Evolutionary conservation across 2,113 vertebrate genomes (phyloP).

Genomic region (Pterocles orientalis): DNA sequence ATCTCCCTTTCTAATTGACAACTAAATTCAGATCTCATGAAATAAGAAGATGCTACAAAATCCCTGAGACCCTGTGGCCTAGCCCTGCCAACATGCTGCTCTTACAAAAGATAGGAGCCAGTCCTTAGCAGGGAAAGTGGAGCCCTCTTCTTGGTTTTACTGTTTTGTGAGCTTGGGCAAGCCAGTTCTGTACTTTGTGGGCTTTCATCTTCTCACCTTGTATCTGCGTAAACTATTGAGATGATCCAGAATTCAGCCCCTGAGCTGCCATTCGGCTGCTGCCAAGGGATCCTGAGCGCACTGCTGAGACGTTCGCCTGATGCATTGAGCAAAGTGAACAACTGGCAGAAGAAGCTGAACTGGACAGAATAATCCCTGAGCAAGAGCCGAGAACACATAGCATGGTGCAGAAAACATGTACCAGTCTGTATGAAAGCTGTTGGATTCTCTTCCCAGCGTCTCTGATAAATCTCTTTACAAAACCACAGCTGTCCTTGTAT

Average conservation of each 20-base stretch:
- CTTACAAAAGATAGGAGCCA: neutral
- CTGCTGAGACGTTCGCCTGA: neutral
- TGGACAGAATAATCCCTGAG: neutral
- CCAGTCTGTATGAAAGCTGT: neutral
- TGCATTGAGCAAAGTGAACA: neutral
- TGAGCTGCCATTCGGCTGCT: neutral
- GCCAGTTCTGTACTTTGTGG: neutral
- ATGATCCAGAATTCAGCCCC: neutral
- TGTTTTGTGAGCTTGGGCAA: neutral
- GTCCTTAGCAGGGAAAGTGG: neutral
- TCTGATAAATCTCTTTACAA: neutral
- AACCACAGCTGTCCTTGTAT: neutral
- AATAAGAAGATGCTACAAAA: conserved; percentile 62
- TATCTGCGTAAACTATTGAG: neutral
- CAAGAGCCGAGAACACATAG: neutral
- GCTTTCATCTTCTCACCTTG: neutral
- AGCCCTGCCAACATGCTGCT: neutral
- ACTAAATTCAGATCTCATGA: conserved; percentile 57
- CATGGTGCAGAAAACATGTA: neutral
- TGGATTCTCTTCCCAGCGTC: neutral
- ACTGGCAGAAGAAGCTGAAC: neutral
- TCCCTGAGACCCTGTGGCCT: neutral
- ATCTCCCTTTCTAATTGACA: conserved; percentile 45
- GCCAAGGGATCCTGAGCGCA: neutral
- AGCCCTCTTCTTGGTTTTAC: neutral